Percentiles rank a stretch among this genome's conserved stretches.
Evolutionary conservation across 2,797 vertebrate genomes (phyloP).

Genomic region (Siniperca scherzeri): DNA sequence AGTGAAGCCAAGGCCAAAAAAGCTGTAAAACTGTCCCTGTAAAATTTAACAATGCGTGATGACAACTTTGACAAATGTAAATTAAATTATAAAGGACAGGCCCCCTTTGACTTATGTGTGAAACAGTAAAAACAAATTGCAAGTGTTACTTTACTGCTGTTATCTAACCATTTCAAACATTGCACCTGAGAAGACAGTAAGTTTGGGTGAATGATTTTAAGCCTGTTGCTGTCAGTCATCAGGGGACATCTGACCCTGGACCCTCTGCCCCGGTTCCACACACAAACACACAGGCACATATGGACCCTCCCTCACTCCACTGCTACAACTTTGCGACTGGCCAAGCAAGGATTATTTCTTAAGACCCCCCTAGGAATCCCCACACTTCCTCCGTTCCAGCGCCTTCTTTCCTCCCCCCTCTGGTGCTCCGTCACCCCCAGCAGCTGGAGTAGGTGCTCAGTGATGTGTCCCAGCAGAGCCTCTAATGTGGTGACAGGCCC

Average conservation of each 20-base stretch:
- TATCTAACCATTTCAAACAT: slow-evolving; percentile 53
- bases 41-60: slow-evolving; percentile 70
- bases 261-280: slow-evolving; percentile 45
- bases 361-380: slow-evolving; percentile 51
- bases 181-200: slow-evolving; percentile 50
- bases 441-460: slow-evolving; percentile 77
- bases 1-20: slow-evolving; percentile 46
- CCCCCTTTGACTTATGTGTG: slow-evolving; percentile 36
- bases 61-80: slow-evolving; percentile 75
- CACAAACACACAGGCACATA: slow-evolving; percentile 33
- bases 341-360: slow-evolving; percentile 64
- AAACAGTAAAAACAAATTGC: slow-evolving; percentile 50
- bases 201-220: slow-evolving; percentile 59
- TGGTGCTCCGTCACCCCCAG: slow-evolving; percentile 61
- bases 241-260: slow-evolving; percentile 70
- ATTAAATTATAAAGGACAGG: slow-evolving; percentile 55
- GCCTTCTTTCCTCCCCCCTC: slow-evolving; percentile 38
- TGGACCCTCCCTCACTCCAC: slow-evolving; percentile 49
- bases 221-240: slow-evolving; percentile 82
- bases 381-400: slow-evolving; percentile 57
- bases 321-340: slow-evolving; percentile 57
- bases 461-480: slow-evolving; percentile 78
- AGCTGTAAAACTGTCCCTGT: slow-evolving; percentile 67
- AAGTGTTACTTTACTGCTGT: slow-evolving; percentile 58
- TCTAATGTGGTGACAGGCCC: slow-evolving; percentile 81